Evolutionary conservation across 2,113 vertebrate species (phyloP).

Genomic region (Hippocampus barbouri): DNA sequence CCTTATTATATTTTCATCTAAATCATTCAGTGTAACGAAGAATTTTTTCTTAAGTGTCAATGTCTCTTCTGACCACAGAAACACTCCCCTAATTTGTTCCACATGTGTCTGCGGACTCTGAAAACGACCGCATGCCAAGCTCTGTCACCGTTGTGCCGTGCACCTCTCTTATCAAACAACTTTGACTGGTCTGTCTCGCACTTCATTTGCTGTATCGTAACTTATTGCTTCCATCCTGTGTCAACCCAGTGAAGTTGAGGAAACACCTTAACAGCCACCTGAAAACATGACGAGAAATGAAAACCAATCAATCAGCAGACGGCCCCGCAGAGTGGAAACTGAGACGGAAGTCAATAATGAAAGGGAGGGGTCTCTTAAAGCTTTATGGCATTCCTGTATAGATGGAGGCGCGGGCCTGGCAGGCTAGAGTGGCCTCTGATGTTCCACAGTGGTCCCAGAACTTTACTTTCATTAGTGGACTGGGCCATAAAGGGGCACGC

Average conservation of each 20-base stretch:
- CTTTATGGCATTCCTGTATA: constrained; percentile 90
- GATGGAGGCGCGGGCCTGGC: constrained; percentile 76
- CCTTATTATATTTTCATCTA: not conserved
- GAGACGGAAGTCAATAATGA: constrained; percentile 81
- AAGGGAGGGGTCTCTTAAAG: constrained; percentile 83
- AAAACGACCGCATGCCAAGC: not conserved
- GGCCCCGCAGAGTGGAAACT: constrained; percentile 19
- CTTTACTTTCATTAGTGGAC: constrained; percentile 81
- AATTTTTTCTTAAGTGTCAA: constrained; percentile 51
- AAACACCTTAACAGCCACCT: constrained; percentile 27
- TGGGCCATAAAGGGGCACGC: constrained; percentile 81
- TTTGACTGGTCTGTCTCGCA: constrained; percentile 25
- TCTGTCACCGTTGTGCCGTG: constrained; percentile 13
- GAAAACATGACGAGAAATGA: constrained; percentile 71
- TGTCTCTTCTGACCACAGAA: constrained; percentile 48
- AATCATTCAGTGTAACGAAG: constrained; percentile 25
- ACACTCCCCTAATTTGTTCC: constrained; percentile 56
- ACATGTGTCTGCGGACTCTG: constrained; percentile 44
- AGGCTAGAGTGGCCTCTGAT: constrained; percentile 84
- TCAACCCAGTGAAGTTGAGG: constrained; percentile 13
- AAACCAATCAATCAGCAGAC: constrained; percentile 77
- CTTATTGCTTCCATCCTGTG: constrained; percentile 23
- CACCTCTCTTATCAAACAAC: constrained; percentile 31
- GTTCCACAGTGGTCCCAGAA: constrained; percentile 81
- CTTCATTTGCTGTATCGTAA: constrained; percentile 43